Conservation (phyloP, 2,888 invertebrate genomes). For the Stenodema calcarata region DNA sequence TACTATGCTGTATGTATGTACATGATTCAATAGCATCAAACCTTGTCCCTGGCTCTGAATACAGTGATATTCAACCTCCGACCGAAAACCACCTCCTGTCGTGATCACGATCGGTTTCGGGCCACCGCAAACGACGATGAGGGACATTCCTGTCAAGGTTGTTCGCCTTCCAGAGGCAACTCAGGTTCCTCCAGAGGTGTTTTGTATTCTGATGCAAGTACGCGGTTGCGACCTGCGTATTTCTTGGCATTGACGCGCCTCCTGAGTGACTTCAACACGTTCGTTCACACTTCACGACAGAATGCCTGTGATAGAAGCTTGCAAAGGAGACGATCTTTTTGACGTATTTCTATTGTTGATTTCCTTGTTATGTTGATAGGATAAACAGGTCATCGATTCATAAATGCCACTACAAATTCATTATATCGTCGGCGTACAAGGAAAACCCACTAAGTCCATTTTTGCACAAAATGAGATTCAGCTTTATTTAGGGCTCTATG, state of each 20-base stretch:
- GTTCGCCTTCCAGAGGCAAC: background rate
- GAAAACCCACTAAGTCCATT: too few relatives aligned
- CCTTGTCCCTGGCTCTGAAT: too few relatives aligned
- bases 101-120: background rate
- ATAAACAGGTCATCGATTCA: too few relatives aligned
- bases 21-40: too few relatives aligned
- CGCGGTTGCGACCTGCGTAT: background rate
- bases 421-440: too few relatives aligned
- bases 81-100: background rate
- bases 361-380: too few relatives aligned
- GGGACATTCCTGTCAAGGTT: constrained; percentile 2
- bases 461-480: too few relatives aligned
- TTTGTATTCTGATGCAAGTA: background rate
- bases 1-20: too few relatives aligned
- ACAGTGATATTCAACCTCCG: background rate
- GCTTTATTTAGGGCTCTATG: too few relatives aligned
- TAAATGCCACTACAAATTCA: too few relatives aligned
- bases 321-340: too few relatives aligned
- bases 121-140: background rate
- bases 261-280: background rate
- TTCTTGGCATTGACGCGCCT: background rate
- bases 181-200: background rate
- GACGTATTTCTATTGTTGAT: too few relatives aligned
- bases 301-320: background rate
- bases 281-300: background rate